These are phyloP conservation scores for Calidris pygmaea DNA, from an alignment of 2,113 vertebrate species.

Conservation along the genomic window DNA sequence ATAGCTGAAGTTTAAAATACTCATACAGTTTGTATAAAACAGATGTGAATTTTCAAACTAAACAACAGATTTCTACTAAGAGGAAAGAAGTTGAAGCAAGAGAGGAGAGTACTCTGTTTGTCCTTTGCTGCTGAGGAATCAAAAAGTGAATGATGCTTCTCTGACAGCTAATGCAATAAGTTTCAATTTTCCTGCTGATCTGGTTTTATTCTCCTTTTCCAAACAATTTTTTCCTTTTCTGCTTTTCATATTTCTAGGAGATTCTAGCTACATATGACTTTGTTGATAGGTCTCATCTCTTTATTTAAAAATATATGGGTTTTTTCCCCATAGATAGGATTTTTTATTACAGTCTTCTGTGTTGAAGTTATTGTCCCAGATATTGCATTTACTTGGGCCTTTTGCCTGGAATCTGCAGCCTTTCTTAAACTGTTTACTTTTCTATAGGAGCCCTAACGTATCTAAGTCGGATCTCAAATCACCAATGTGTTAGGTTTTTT, in stretches of 20 bases:
- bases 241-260: neutral
- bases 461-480: neutral
- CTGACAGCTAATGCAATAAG: neutral
- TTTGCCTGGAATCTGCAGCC: neutral
- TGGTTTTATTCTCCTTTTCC: neutral
- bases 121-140: neutral
- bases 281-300: neutral
- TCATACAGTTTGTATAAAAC: conserved; percentile 36
- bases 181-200: neutral
- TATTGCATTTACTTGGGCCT: neutral
- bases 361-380: neutral
- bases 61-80: neutral
- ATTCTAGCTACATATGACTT: neutral
- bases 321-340: neutral
- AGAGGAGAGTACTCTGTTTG: neutral
- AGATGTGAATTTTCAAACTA: conserved; percentile 63
- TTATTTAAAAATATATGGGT: neutral
- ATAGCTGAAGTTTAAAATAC: conserved; percentile 26
- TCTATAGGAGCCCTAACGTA: neutral
- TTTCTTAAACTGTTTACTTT: neutral
- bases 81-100: neutral
- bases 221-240: neutral
- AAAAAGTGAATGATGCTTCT: neutral
- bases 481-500: neutral
- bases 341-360: neutral